These are phyloP conservation scores for Mionectes macconnelli DNA, from an alignment of 2,113 vertebrate species.

Conservation along the genomic window DNA sequence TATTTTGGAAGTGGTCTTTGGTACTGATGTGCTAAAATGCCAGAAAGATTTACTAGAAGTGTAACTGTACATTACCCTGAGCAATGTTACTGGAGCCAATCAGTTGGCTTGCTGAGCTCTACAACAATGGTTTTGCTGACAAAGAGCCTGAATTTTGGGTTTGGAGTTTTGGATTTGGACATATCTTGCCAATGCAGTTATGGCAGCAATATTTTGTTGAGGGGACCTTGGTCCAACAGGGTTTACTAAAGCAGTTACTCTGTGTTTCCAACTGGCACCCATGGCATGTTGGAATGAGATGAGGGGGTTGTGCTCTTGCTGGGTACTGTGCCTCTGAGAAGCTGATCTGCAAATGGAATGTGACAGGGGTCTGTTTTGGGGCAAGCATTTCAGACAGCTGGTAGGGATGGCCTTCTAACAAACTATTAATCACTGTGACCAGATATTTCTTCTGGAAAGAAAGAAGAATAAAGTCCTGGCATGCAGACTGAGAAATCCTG, in stretches of 20 bases:
- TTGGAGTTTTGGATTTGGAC: background rate
- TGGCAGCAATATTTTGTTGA: background rate
- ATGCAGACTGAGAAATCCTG: background rate
- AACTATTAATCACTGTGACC: background rate
- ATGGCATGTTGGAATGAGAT: rapidly evolving
- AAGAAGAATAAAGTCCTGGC: background rate
- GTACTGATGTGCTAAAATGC: background rate
- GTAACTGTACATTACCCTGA: background rate
- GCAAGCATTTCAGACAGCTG: background rate
- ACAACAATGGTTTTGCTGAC: background rate
- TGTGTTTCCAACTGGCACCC: background rate
- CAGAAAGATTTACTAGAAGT: background rate
- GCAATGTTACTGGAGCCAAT: rapidly evolving
- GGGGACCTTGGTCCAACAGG: no score
- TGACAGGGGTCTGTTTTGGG: background rate
- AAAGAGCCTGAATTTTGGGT: background rate
- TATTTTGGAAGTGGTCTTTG: background rate
- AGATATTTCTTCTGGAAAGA: background rate
- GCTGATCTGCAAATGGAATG: background rate
- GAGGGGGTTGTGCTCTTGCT: background rate
- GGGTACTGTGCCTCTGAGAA: background rate
- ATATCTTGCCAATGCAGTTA: background rate
- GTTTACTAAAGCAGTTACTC: background rate
- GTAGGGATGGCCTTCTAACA: background rate
- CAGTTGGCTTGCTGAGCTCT: background rate